Percentiles rank a stretch among this genome's conserved stretches.
phyloP scores from a whole-genome alignment of 1,140 invertebrate species.

The Microplitis demolitor region DNA sequence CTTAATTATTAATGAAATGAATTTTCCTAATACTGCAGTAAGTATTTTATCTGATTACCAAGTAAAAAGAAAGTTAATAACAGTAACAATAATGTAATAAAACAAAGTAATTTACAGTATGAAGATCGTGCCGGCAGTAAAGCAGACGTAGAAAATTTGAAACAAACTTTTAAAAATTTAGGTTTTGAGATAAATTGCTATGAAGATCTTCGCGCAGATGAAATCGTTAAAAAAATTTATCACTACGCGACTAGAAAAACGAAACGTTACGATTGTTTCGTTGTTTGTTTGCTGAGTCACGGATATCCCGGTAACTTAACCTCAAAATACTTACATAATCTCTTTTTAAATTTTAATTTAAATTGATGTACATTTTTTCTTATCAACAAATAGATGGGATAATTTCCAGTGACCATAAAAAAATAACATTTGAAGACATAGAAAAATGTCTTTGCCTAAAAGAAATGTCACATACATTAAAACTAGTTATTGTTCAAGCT shows the following conservation, averaged over 20 bases:
- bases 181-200: background rate
- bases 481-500: conserved; percentile 18
- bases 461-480: background rate
- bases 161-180: background rate
- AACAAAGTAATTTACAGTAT: background rate
- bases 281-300: conserved; percentile 16
- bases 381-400: background rate
- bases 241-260: background rate
- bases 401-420: background rate
- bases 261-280: background rate
- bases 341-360: too few species aligned
- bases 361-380: too few species aligned
- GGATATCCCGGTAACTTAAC: background rate
- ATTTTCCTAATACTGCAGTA: background rate
- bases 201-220: background rate
- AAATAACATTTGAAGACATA: background rate
- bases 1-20: conserved; percentile 2
- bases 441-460: background rate
- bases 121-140: background rate
- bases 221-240: background rate
- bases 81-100: background rate
- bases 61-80: background rate
- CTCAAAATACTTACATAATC: background rate
- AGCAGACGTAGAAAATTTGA: background rate
- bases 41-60: background rate